Conservation (phyloP, 2,797 vertebrate genomes). For the Crypturellus tataupa region DNA sequence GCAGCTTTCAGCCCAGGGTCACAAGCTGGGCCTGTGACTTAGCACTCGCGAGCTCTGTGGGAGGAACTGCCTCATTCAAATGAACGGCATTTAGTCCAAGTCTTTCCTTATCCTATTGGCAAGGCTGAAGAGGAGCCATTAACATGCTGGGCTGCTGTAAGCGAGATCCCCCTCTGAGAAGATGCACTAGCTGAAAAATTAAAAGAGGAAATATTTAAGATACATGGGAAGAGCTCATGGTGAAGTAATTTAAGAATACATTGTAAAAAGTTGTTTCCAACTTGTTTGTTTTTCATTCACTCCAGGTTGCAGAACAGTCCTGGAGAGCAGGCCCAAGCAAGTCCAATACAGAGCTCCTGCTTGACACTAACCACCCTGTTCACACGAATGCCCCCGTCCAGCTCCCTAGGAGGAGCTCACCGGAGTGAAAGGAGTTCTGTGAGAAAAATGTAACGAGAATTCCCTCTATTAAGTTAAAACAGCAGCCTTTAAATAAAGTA, state of each 20-base stretch:
- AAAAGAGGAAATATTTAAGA: neutral
- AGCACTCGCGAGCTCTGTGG: neutral
- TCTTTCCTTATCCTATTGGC: neutral
- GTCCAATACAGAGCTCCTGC: neutral
- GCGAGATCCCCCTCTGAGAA: neutral
- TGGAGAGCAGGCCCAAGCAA: neutral
- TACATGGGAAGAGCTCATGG: fast-evolving
- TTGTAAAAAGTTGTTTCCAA: neutral
- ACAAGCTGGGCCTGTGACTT: neutral
- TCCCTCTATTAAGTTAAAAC: neutral
- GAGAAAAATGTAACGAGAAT: neutral
- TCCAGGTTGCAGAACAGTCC: neutral
- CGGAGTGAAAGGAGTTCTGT: neutral
- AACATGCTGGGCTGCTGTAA: neutral
- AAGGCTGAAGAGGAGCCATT: neutral
- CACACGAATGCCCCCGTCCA: neutral
- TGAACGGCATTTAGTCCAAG: neutral
- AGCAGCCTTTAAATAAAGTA: neutral
- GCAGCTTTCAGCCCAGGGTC: neutral
- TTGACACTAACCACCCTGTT: neutral
- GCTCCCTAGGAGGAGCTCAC: neutral
- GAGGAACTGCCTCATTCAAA: neutral
- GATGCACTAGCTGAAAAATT: neutral
- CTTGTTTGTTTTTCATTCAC: neutral
- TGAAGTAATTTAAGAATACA: neutral